Evolutionary conservation across 92 coral and sea anemone genomes (phyloP), one percentile per base, ranked within the genome.

Genomic region (Scolanthus callimorphus): DNA sequence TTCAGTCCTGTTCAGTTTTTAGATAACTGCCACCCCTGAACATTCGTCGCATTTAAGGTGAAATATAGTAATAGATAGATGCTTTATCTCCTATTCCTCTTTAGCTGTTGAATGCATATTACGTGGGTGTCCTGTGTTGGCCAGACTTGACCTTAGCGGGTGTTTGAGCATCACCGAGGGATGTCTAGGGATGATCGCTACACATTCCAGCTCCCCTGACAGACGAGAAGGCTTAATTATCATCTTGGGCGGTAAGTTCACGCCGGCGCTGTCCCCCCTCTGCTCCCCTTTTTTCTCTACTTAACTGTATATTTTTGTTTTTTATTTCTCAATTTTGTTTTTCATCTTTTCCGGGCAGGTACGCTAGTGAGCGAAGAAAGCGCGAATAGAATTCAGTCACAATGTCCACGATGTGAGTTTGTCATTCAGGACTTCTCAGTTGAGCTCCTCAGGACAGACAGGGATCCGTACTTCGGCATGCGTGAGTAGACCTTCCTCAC

Each of bases 171-270:
- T 87, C 29, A 83, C 90, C 1, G 72, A 87, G 29, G 37, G 17
- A 25, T 77, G 81, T 13, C 67, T 82, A 49, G 76, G 73, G 12
- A 61, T 61, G 43, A 56, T 87, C 11, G 23, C 41, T n/a, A 51
- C 54, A 19, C 67, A 68, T 24, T 75, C 68, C 47, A 25, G 43
- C 4, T 44, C 80, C 20, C 60, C 73, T 13, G 60, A 39, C 22
- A 71, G 57, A 12, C 73, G 73, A n/a, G 73, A 78, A n/a, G 28
- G 29, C 20, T 55, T 87, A 27, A 80, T 64, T 24, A 59, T 85
- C 21, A 67, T 76, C 6, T 47, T 83, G 3, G 95, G 95, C 71
- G 95, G 95, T 87, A 71, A 45, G 49, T n/a, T n/a, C n/a, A n/a
- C n/a, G n/a, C n/a, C n/a, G n/a, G n/a, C n/a, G n/a, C n/a, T n/a